Base-by-base conservation (phyloP, 2,888 invertebrate species). In the Drosophila anceps region DNA sequence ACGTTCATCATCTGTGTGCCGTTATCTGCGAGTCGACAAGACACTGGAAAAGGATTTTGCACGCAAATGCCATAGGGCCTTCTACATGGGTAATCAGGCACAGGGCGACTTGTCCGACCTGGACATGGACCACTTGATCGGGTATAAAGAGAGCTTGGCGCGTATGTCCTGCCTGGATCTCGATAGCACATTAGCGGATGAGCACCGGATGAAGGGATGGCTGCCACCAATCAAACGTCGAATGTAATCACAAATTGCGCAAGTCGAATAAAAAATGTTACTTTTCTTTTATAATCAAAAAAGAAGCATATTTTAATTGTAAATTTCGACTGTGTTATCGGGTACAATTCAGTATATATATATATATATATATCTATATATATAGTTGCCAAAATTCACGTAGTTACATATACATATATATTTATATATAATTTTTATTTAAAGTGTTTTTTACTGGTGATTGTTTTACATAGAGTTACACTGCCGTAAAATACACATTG, bases 391-490 rank as follows among this genome's bases (percentile, higher is more conserved):
- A 54, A 57, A 55, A 71, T 24, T 62, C 46, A 39, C 29, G 50
- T 35, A 31, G 7, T 46, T 68, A 58, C 50, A 69, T 74, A 48
- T 39, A 67, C 54, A 63, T 66, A 66, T 54, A 63, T 66, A 64
- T 68, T n/a, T n/a, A n/a, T n/a, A n/a, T n/a, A n/a, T n/a, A n/a
- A 46, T 57, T 57, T 74, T 70, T 66, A 65, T 61, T 70, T 66
- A 58, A 75, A 66, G 58, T 71, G 61, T 55, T 44, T 66, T 24
- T 39, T 33, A 50, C 53, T 46, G 41, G 66, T 58, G 12, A 27
- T 55, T 41, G 54, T 51, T 63, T 76, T 62, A 76, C 68, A 76
- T 54, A 10, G 20, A 63, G 68, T 77, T 76, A 76, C 57, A 64
- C 33, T 55, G 66, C 18, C 58, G 58, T 78, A 57, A 68, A 78